Evolutionary conservation across 2,113 vertebrate genomes (phyloP), one percentile per base, ranked within the genome.

Genomic region (Cyphomyrus discorhynchus): DNA sequence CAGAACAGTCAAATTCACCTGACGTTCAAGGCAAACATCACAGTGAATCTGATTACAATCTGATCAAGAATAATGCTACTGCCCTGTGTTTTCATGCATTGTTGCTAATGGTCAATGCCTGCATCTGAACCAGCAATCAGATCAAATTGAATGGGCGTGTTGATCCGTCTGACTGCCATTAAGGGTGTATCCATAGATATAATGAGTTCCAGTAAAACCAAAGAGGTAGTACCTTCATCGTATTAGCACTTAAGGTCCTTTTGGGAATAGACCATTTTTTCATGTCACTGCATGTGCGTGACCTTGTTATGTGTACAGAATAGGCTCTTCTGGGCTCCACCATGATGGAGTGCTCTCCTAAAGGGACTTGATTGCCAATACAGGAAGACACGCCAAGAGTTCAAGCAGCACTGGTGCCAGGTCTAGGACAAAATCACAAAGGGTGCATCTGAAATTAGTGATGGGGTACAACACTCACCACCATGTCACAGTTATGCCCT

Each of bases 201-300:
- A 66, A 88, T 62, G 17, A 66, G 31, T 46, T 39, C 31, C 35
- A 50, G 10, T 88, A 62, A 62, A 31, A 10, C 19, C 52, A 0
- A 6, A n/a, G 27, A n/a, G 87, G 56, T 39, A 15, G 5, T 46
- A n/a, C 13, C 3, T 62, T 45, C 11, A 66, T 88, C 35, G 35
- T 66, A 42, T 13, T 88, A 39, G 13, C 52, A 87, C 35, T 45
- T 24, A 88, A 24, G 42, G 19, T 46, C 17, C 19, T 42, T 88
- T 45, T 88, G 46, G 82, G 42, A 85, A 85, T 85, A 46, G 42
- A 27, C 56, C 87, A 88, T 39, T 45, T 53, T 87, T 87, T 87
- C 24, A 5, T n/a, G 27, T 52, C 85, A 53, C 10, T 39, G 85
- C 49, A 31, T 49, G 10, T 86, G 5, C 21, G 24, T 86, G 84